Percentiles rank a stretch among this genome's conserved stretches.
Conservation (phyloP, 1,140 invertebrate genomes). For the Periplaneta americana region DNA sequence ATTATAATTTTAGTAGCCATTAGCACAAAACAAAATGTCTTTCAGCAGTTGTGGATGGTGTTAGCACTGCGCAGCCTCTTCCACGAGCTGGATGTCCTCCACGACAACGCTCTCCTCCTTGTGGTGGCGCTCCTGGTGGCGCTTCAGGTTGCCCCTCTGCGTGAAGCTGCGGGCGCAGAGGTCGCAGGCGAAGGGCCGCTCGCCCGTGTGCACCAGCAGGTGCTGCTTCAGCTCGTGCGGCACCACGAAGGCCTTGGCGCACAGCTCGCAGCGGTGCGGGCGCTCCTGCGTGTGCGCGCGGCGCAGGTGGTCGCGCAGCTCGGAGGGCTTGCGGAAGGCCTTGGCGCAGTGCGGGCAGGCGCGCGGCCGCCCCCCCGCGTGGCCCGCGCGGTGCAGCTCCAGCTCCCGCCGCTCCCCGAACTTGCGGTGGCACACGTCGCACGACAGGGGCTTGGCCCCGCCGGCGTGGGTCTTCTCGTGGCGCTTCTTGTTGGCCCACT, state of each 20-base stretch:
- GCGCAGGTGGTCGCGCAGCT: slow-evolving; percentile 11
- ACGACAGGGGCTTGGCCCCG: neutral
- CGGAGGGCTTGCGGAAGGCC: slow-evolving; percentile 16
- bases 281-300: slow-evolving; percentile 30
- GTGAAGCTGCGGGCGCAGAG: slow-evolving; percentile 36
- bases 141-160: slow-evolving; percentile 34
- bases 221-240: slow-evolving; percentile 22
- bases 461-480: slow-evolving; percentile 1
- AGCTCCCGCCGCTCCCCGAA: neutral
- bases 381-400: neutral
- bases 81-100: neutral
- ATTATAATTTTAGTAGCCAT: too few relatives aligned
- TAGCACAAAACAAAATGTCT: too few relatives aligned
- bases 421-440: neutral
- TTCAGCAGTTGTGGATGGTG: too few relatives aligned
- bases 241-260: slow-evolving; percentile 34
- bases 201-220: slow-evolving; percentile 27
- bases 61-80: too few relatives aligned
- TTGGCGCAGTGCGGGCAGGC: neutral
- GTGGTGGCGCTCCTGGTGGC: slow-evolving; percentile 26
- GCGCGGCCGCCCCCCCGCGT: neutral
- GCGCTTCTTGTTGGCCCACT: neutral
- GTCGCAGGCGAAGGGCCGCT: slow-evolving; percentile 34
- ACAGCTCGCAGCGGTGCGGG: slow-evolving; percentile 36
- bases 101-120: neutral